Evolutionary conservation across 2,113 vertebrate genomes (phyloP), one percentile per base, ranked within the genome.

Genomic region (Perca schrenkii): DNA sequence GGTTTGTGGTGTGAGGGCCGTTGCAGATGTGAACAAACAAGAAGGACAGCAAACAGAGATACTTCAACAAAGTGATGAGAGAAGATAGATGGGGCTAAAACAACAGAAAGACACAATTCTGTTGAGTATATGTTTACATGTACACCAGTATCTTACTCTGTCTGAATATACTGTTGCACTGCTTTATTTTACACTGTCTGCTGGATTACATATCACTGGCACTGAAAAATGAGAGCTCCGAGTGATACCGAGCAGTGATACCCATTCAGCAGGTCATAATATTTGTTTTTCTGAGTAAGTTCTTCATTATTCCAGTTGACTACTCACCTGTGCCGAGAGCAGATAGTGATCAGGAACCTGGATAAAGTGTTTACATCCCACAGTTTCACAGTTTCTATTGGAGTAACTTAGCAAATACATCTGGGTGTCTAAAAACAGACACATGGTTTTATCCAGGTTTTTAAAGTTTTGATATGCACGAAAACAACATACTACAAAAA

Each of bases 331-430:
- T 68, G 21, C 28, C 4, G 4, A 15, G 8, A 61, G 57, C n/a
- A 46, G 28, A 46, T n/a, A 79, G 13, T 22, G 49, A 77, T 60
- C 50, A 47, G 25, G 31, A 62, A 74, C 57, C 53, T 34, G 49
- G 62, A 60, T 66, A 76, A 64, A 46, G 56, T 64, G 25, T 61
- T 62, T 43, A 53, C 21, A 53, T 71, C n/a, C 19, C 53, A 52
- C 53, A 22, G 17, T 22, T 58, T 56, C 22, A 11, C 4, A 21
- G n/a, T 49, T 60, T 21, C 14, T 14, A 40, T 16, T 15, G 8
- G 12, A 19, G 31, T 53, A 21, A 61, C 60, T 54, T 31, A 40
- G 56, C 2, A 1, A 15, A 15, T 64, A 54, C 28, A 63, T 46
- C 36, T 50, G 12, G 25, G 19, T 65, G 50, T 65, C 16, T n/a